Evolutionary conservation across 2,888 invertebrate genomes (phyloP).

Genomic region (Iselma pallidipennis): DNA sequence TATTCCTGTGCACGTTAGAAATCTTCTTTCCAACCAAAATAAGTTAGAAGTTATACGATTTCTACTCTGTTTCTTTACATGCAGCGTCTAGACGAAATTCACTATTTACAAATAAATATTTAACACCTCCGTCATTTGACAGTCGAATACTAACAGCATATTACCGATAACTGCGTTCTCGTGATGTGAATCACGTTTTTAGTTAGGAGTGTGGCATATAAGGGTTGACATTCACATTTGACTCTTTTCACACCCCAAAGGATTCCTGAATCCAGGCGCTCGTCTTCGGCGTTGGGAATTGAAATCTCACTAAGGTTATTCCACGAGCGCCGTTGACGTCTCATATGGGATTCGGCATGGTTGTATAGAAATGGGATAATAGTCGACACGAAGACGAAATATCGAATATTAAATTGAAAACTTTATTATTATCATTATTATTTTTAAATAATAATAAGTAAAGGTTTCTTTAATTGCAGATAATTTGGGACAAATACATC

Average conservation of each 20-base stretch:
- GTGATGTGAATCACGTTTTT: slow-evolving; percentile 17
- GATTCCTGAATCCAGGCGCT: slow-evolving; percentile 28
- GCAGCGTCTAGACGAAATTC: not conserved
- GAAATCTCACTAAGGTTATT: slow-evolving; percentile 30
- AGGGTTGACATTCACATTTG: slow-evolving; percentile 35
- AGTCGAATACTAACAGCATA: slow-evolving; percentile 12
- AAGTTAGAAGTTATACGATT: not conserved
- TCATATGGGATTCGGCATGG: slow-evolving; percentile 11
- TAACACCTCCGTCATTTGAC: not conserved
- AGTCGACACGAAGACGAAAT: not conserved
- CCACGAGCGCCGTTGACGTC: slow-evolving; percentile 19
- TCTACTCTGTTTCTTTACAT: not conserved
- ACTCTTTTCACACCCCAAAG: slow-evolving; percentile 36
- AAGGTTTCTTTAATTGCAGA: no score
- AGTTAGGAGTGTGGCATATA: slow-evolving; percentile 25
- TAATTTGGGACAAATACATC: no score
- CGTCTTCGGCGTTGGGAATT: slow-evolving; percentile 15
- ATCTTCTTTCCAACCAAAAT: not conserved
- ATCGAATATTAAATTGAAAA: not conserved
- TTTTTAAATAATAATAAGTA: not conserved
- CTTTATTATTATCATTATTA: not conserved
- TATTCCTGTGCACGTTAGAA: not conserved
- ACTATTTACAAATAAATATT: not conserved
- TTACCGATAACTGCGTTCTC: slow-evolving; percentile 8
- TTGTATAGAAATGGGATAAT: not conserved